Percentiles rank a stretch among this genome's conserved stretches.
These are phyloP conservation scores for Ictidomys tridecemlineatus DNA, from an alignment of 2,113 vertebrate genomes.

Conservation along the genomic window DNA sequence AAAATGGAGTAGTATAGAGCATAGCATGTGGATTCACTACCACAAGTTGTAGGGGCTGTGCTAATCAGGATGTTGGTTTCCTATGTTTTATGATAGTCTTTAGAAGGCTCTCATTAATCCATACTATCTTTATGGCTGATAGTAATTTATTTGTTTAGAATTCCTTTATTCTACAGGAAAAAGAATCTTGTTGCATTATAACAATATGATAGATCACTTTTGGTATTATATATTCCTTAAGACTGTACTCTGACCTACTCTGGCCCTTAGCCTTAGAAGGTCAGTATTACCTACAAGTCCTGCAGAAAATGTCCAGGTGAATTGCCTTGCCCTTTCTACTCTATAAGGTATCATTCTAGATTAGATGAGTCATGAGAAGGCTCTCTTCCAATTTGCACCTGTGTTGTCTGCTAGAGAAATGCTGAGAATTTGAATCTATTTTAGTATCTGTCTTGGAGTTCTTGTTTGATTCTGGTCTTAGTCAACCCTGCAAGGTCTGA, in stretches of 20 bases:
- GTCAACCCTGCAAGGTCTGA: neutral
- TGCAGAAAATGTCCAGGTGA: neutral
- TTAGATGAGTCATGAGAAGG: neutral
- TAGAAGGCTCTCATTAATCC: constrained; percentile 20
- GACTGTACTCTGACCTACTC: neutral
- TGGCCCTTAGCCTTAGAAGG: neutral
- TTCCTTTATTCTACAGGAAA: constrained; percentile 45
- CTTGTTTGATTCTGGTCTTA: constrained; percentile 21
- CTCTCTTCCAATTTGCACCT: neutral
- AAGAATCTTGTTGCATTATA: neutral
- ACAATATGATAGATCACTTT: neutral
- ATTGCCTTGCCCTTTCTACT: constrained; percentile 34
- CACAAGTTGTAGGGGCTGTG: neutral
- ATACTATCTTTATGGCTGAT: neutral
- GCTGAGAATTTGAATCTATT: constrained; percentile 42
- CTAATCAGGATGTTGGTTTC: neutral
- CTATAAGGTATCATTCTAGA: constrained; percentile 6
- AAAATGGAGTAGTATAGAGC: neutral
- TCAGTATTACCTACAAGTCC: constrained; percentile 54
- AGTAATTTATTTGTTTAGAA: constrained; percentile 36
- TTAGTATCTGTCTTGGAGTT: constrained; percentile 5
- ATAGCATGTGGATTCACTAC: neutral
- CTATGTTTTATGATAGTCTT: neutral
- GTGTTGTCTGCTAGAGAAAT: constrained; percentile 14
- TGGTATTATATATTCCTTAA: neutral